Conservation (phyloP, 2,113 vertebrate species). For the Coracopsis vasa region DNA sequence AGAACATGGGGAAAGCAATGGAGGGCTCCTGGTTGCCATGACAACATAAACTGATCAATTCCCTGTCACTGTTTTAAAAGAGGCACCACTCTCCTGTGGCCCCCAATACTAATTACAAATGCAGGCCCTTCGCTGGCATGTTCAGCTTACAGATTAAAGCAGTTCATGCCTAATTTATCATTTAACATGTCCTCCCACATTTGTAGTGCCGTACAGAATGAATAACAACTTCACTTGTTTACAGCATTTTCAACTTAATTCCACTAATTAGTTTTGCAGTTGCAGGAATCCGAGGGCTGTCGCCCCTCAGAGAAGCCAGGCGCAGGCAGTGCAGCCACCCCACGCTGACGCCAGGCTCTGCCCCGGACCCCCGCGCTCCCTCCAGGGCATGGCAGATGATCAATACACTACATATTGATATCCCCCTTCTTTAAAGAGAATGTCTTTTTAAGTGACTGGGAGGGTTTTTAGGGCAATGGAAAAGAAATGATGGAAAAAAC, state of each 20-base stretch:
- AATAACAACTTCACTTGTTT: conserved; percentile 79
- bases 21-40: conserved; percentile 75
- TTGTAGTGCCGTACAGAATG: conserved; percentile 67
- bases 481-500: background rate
- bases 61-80: conserved; percentile 82
- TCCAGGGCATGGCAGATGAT: rapidly evolving
- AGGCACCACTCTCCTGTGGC: conserved; percentile 76
- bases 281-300: background rate
- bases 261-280: conserved; percentile 77
- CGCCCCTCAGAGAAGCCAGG: background rate
- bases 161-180: conserved; percentile 82
- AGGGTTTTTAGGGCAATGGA: background rate
- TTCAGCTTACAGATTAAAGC: conserved; percentile 79
- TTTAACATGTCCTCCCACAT: conserved; percentile 77
- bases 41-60: conserved; percentile 86
- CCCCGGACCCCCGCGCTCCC: rapidly evolving
- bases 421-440: too few relatives aligned
- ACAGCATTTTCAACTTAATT: conserved; percentile 75
- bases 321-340: background rate
- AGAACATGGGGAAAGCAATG: conserved; percentile 53
- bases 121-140: conserved; percentile 75
- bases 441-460: background rate
- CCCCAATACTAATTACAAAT: conserved; percentile 82
- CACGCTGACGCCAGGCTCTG: background rate
- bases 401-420: too few relatives aligned